These are phyloP conservation scores for Apteryx mantelli DNA, from an alignment of 2,113 vertebrate genomes.

Conservation along the genomic window DNA sequence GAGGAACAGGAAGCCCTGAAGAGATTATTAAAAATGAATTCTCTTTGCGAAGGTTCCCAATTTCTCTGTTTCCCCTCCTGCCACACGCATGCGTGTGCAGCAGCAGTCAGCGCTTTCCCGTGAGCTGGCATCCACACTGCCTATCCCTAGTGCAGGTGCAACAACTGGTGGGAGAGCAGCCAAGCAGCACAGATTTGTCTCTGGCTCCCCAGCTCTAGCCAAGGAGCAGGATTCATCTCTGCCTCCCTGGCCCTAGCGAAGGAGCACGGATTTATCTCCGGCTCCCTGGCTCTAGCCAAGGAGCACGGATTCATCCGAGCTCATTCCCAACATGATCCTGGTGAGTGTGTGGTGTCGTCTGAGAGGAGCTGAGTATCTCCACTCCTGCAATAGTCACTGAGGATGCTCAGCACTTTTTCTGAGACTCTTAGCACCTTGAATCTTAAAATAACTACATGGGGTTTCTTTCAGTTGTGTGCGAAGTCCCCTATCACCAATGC, in stretches of 20 bases:
- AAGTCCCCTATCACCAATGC: background rate
- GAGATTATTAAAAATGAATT: background rate
- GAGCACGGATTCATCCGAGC: background rate
- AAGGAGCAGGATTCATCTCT: too few species aligned
- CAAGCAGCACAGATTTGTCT: too few species aligned
- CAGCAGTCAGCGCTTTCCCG: too few species aligned
- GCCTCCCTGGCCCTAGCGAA: too few species aligned
- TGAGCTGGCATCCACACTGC: background rate
- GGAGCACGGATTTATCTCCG: background rate
- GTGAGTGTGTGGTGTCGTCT: background rate
- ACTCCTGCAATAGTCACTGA: background rate
- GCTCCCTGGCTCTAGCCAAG: background rate
- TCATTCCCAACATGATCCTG: background rate
- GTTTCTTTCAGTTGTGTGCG: background rate
- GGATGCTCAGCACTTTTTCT: background rate
- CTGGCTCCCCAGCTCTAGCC: too few species aligned
- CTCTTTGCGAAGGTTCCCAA: background rate
- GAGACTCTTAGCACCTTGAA: background rate
- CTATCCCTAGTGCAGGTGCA: rapidly evolving
- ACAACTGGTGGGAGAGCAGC: too few species aligned
- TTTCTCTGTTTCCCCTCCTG: background rate
- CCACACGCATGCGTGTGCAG: rapidly evolving
- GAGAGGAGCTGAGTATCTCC: background rate
- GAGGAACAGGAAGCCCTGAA: background rate
- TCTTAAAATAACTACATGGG: background rate